Base-by-base conservation (phyloP, 2,113 vertebrate genomes). In the Parus major region DNA sequence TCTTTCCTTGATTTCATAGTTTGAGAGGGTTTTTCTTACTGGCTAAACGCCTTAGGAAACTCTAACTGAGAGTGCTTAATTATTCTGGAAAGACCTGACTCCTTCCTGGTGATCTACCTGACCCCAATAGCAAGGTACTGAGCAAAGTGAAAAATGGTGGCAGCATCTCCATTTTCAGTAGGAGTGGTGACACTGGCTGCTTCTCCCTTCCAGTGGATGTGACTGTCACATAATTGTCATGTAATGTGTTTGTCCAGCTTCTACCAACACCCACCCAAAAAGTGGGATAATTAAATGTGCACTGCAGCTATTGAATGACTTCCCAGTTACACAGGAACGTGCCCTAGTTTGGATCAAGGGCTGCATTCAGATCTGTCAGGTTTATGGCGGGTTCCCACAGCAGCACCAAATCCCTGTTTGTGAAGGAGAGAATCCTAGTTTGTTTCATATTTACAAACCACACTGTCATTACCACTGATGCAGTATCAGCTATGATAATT, bases 371-470 rank as follows among this genome's bases (percentile, higher is more conserved):
- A 91, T 83, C 79, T 55, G 18, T 84, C 82, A 94, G 90, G 96
- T 96, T 98, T 98, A 95, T 94, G 97, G 95, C 55, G 28, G 42
- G 79, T 97, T 98, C 98, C 98, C 98, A 97, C 98, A 98, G 97
- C 96, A 98, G 97, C 89, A 95, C 98, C 97, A 96, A 97, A 96
- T 97, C 98, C 98, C 97, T 97, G 97, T 95, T 98, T 98, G 97
- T 96, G 97, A 98, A 97, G 63, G 93, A 98, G 93, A 97, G 97
- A 97, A 98, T 98, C 97, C 93, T 95, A 90, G 95, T 97, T 95
- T 96, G 97, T 97, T 98, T 98, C 97, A 71, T 98, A 98, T 99
- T 98, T 99, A 98, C 98, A 98, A 97, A 98, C 98, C 97, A 95
- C 98, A 98, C 97, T 97, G 98, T 98, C 98, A 97, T 98, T 97